Percentiles rank a stretch among this genome's conserved stretches.
Evolutionary conservation across 2,888 invertebrate species (phyloP).

Genomic region (Stramonita haemastoma): DNA sequence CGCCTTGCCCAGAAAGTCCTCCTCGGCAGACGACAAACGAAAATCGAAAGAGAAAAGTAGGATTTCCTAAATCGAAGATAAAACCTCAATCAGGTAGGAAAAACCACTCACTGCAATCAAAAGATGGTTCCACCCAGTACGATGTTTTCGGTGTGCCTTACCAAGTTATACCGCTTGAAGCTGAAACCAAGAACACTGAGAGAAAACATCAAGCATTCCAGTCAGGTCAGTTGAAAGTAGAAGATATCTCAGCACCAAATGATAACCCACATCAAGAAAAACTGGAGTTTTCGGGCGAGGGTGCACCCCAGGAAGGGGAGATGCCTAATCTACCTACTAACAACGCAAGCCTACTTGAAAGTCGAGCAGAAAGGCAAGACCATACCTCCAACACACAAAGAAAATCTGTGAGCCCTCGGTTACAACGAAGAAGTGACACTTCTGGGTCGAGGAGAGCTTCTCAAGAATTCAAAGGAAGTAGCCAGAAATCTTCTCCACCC

Average conservation of each 20-base stretch:
- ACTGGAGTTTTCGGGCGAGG: neutral
- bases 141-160: neutral
- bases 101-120: neutral
- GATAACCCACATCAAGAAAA: neutral
- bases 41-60: slow-evolving; percentile 21
- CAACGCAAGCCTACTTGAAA: neutral
- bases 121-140: slow-evolving; percentile 25
- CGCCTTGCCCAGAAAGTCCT: neutral
- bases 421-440: neutral
- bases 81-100: neutral
- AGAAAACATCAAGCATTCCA: neutral
- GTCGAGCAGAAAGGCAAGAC: neutral
- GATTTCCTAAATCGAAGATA: neutral
- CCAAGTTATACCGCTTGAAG: neutral
- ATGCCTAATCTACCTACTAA: neutral
- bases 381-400: neutral
- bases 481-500: too few species aligned
- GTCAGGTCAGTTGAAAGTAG: neutral
- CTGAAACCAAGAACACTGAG: neutral
- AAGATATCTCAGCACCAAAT: neutral
- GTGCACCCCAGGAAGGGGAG: neutral
- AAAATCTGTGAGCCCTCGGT: neutral
- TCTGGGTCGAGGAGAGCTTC: neutral
- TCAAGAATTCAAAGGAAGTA: neutral
- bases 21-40: neutral